A percentile compares a stretch with the other conserved stretches of the same genome.
Evolutionary conservation across 2,113 vertebrate genomes (phyloP).

Genomic region (Mixornis gularis): DNA sequence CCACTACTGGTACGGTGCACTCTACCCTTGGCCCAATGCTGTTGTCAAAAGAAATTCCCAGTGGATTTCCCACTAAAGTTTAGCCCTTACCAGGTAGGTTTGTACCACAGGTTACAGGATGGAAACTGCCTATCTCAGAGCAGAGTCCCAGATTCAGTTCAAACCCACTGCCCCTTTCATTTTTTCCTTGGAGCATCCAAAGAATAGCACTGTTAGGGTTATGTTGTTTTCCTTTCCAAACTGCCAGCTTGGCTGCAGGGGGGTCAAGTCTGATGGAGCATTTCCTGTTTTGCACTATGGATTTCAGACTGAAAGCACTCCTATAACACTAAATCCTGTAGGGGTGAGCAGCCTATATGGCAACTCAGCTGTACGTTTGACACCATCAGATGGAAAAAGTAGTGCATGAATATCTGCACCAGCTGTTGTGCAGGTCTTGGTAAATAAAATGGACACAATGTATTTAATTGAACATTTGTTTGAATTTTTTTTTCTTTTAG

Average conservation of each 20-base stretch:
- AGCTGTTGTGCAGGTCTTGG: not conserved
- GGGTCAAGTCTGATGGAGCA: not conserved
- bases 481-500: not conserved
- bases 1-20: not conserved
- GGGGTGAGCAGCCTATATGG: not conserved
- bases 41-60: not conserved
- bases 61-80: not conserved
- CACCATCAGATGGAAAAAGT: not conserved
- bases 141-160: not conserved
- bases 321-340: not conserved
- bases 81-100: not conserved
- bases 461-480: not conserved
- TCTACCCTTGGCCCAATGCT: not conserved
- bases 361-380: not conserved
- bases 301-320: not conserved
- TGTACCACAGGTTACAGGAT: not conserved
- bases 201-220: not conserved
- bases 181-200: not conserved
- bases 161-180: not conserved
- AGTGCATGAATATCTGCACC: not conserved
- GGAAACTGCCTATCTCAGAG: not conserved
- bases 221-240: not conserved
- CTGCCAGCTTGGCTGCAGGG: not conserved
- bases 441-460: not conserved
- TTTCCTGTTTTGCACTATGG: fast-evolving